Percentiles rank a stretch among this genome's conserved stretches.
Conservation (phyloP, 1,140 invertebrate genomes). For the Drosophila subpulchrella region DNA sequence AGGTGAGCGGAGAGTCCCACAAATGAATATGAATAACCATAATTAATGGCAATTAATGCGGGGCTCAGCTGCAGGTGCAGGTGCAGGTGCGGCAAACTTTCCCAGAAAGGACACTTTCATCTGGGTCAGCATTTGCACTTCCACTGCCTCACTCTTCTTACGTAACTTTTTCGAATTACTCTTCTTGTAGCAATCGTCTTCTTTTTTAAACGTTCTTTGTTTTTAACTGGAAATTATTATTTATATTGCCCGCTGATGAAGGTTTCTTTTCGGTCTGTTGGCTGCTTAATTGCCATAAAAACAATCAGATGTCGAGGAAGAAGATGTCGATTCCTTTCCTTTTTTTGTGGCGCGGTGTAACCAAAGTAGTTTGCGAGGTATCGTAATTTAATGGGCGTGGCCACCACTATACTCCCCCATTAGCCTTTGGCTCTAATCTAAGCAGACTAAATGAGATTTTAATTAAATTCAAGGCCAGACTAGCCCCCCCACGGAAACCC, state of each 20-base stretch:
- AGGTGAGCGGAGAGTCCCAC: conserved; percentile 67
- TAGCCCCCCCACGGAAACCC: conserved; percentile 23
- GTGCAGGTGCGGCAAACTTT: conserved; percentile 8
- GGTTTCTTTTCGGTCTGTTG: conserved; percentile 22
- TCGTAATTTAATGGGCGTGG: conserved; percentile 6
- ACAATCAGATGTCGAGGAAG: conserved; percentile 36
- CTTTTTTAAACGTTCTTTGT: conserved; percentile 30
- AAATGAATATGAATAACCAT: conserved; percentile 30
- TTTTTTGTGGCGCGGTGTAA: conserved; percentile 10
- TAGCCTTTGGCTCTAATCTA: conserved; percentile 48
- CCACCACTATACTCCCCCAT: conserved; percentile 28
- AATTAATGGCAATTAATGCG: conserved; percentile 29
- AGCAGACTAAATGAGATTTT: conserved; percentile 65
- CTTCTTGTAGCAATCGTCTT: background rate
- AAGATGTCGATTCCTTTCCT: conserved; percentile 15
- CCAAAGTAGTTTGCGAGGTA: conserved; percentile 16
- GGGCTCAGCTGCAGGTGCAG: conserved; percentile 1
- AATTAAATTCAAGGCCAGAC: conserved; percentile 76
- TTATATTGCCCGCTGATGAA: conserved; percentile 63
- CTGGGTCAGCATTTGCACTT: conserved; percentile 20
- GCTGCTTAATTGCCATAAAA: conserved; percentile 56
- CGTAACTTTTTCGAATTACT: conserved; percentile 3
- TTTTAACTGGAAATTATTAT: conserved; percentile 61
- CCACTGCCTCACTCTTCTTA: background rate
- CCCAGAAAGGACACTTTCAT: conserved; percentile 13